These are phyloP conservation scores for Sarotherodon lohbergeri DNA, from an alignment of 2,113 vertebrate genomes.

Conservation along the genomic window DNA sequence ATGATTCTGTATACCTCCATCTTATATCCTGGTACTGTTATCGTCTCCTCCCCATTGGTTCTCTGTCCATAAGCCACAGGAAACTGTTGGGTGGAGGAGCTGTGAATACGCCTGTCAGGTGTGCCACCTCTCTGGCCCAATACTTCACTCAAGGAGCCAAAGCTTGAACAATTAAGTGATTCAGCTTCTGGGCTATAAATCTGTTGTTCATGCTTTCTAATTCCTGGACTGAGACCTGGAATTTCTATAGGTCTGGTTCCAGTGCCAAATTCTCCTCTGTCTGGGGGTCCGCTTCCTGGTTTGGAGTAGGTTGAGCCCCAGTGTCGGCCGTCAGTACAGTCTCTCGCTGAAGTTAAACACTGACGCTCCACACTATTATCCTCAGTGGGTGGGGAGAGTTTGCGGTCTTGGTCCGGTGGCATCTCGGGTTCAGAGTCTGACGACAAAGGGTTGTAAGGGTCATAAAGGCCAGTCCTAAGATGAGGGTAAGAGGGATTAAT, in stretches of 20 bases:
- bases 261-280: neutral
- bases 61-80: neutral
- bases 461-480: conserved; percentile 46
- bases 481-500: neutral
- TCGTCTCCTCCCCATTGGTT: conserved; percentile 12
- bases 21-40: neutral
- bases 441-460: conserved; percentile 29
- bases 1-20: conserved; percentile 10
- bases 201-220: neutral
- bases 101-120: neutral
- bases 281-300: neutral
- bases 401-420: neutral
- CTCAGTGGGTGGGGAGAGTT: neutral
- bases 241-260: neutral
- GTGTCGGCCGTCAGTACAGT: neutral
- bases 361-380: neutral
- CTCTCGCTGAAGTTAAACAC: neutral
- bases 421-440: conserved; percentile 28
- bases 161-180: neutral
- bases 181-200: neutral
- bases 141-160: neutral
- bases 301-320: neutral
- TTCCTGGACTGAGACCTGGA: neutral
- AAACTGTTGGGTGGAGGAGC: neutral
- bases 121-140: neutral